Evolutionary conservation across 1,140 invertebrate species (phyloP).

Genomic region (Nephila pilipes): DNA sequence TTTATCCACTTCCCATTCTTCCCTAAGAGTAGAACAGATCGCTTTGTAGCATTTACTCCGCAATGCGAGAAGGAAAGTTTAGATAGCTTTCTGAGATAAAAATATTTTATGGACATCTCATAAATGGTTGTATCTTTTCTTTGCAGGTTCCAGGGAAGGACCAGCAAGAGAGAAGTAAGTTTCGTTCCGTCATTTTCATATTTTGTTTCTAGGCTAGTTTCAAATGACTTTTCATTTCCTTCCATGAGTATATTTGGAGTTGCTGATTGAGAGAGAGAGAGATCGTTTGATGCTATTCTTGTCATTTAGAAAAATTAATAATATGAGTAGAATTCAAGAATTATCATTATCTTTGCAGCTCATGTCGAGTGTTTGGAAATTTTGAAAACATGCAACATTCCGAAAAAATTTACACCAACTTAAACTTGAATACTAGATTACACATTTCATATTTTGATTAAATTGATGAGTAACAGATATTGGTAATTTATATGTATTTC

Average conservation of each 20-base stretch:
- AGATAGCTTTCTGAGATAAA: slow-evolving; percentile 70
- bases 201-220: background rate
- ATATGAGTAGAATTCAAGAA: too few species aligned
- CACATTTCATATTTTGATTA: too few species aligned
- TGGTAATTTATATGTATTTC: too few species aligned
- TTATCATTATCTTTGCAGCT: too few species aligned
- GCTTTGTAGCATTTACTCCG: slow-evolving; percentile 62
- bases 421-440: too few species aligned
- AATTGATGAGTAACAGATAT: too few species aligned
- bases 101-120: slow-evolving; percentile 69
- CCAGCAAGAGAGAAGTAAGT: slow-evolving; percentile 75
- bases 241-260: background rate
- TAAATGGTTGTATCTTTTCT: slow-evolving; percentile 68
- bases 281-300: too few species aligned
- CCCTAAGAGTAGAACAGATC: slow-evolving; percentile 28
- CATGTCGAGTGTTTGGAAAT: too few species aligned
- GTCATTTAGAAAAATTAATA: too few species aligned
- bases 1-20: slow-evolving; percentile 47
- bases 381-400: too few species aligned
- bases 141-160: slow-evolving; percentile 72
- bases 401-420: too few species aligned
- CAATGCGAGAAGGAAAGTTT: slow-evolving; percentile 6
- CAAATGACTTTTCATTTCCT: background rate
- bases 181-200: background rate
- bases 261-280: too few species aligned